These are phyloP conservation scores for Seriola rivoliana DNA, from an alignment of 2,113 vertebrate species.

Conservation along the genomic window DNA sequence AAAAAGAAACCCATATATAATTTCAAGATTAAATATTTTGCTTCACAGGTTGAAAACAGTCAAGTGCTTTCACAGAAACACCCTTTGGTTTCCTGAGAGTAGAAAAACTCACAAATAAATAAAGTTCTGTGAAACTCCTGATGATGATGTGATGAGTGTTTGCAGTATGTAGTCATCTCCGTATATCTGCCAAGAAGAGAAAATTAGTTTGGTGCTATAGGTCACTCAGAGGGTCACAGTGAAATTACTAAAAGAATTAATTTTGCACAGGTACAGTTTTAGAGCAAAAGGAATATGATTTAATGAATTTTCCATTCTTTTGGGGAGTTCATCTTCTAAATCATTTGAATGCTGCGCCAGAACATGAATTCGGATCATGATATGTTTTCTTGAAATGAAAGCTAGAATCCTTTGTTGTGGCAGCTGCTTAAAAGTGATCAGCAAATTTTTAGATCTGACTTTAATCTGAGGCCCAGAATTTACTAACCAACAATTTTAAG, in stretches of 20 bases:
- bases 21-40: not conserved
- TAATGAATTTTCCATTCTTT: not conserved
- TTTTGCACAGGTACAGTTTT: too few relatives aligned
- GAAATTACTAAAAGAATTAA: not conserved
- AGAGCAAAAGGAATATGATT: too few relatives aligned
- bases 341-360: not conserved
- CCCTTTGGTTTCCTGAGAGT: not conserved
- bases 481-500: too few relatives aligned
- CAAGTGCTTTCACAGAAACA: not conserved
- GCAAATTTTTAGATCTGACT: too few relatives aligned
- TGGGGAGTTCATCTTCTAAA: not conserved
- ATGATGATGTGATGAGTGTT: not conserved
- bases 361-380: too few relatives aligned
- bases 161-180: not conserved
- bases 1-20: not conserved
- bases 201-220: not conserved
- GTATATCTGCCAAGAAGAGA: constrained; percentile 6
- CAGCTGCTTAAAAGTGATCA: not conserved
- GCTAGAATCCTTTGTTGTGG: not conserved
- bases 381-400: too few relatives aligned
- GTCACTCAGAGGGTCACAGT: not conserved
- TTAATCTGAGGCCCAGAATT: too few relatives aligned
- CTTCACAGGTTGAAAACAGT: not conserved
- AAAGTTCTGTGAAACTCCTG: constrained; percentile 1
- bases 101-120: constrained; percentile 3